Evolutionary conservation across 2,888 invertebrate genomes (phyloP).

Genomic region (Pollenia griseotomentosa): DNA sequence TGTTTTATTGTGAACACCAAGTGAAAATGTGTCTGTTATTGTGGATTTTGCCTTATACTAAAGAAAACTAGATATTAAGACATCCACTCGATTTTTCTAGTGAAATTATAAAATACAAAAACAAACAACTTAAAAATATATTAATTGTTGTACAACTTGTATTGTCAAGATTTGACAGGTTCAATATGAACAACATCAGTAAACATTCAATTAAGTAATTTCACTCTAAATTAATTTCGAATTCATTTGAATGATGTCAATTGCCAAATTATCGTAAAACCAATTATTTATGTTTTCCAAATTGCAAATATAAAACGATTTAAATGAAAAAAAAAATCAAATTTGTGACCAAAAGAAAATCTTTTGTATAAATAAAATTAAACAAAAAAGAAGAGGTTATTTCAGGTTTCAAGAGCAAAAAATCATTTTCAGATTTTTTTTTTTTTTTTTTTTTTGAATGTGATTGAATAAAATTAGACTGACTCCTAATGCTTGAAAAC

Average conservation of each 20-base stretch:
- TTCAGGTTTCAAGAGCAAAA: neutral
- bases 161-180: neutral
- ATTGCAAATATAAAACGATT: no score
- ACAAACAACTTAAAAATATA: neutral
- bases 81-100: neutral
- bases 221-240: neutral
- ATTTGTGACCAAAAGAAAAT: no score
- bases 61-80: neutral
- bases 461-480: neutral
- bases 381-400: no score
- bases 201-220: slow-evolving; percentile 14
- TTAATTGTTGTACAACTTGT: neutral
- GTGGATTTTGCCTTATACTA: no score
- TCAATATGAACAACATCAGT: slow-evolving; percentile 1
- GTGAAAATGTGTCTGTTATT: no score
- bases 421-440: neutral
- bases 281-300: neutral
- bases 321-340: no score
- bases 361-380: no score
- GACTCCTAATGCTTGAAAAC: neutral
- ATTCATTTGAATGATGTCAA: neutral
- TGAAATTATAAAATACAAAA: neutral
- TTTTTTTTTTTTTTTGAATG: neutral
- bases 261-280: neutral
- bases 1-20: no score